Evolutionary conservation across 2,888 invertebrate species (phyloP).

Genomic region (Oscheius myriophilus): DNA sequence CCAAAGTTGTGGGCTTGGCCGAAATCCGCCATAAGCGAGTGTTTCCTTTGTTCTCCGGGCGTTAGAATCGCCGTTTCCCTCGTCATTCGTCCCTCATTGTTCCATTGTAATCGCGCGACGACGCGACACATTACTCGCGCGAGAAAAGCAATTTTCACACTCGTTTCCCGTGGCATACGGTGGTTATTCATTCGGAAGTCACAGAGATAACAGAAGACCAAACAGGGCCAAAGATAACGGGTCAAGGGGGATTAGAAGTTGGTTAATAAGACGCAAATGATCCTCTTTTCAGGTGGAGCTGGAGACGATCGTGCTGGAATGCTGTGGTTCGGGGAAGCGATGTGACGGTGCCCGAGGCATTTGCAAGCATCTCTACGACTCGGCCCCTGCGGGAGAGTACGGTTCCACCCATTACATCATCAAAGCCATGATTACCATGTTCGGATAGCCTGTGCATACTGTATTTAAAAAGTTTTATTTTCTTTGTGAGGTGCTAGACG

Average conservation of each 20-base stretch:
- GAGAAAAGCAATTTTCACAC: too few relatives aligned
- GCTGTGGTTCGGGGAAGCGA: slow-evolving; percentile 79
- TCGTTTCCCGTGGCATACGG: slow-evolving; percentile 1
- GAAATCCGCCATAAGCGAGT: too few relatives aligned
- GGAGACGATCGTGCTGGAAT: slow-evolving; percentile 89
- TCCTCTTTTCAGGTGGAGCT: slow-evolving; percentile 79
- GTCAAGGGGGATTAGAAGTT: neutral
- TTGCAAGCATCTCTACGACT: slow-evolving; percentile 96
- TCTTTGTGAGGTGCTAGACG: too few relatives aligned
- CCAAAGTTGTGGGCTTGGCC: too few relatives aligned
- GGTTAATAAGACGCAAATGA: neutral
- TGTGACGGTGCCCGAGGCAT: slow-evolving; percentile 94
- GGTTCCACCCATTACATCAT: slow-evolving; percentile 95
- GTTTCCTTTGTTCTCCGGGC: too few relatives aligned
- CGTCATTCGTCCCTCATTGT: too few relatives aligned
- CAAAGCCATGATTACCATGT: slow-evolving; percentile 69
- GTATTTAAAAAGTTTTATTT: too few relatives aligned
- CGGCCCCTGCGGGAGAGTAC: slow-evolving; percentile 94
- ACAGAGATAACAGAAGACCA: neutral
- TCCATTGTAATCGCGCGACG: too few relatives aligned
- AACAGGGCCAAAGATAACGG: neutral
- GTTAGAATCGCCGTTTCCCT: too few relatives aligned
- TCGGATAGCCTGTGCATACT: slow-evolving; percentile 30
- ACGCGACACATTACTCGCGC: too few relatives aligned
- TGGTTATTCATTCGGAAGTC: neutral